These are phyloP conservation scores for Vollenhovia emeryi DNA, from an alignment of 1,140 invertebrate species.

Conservation along the genomic window DNA sequence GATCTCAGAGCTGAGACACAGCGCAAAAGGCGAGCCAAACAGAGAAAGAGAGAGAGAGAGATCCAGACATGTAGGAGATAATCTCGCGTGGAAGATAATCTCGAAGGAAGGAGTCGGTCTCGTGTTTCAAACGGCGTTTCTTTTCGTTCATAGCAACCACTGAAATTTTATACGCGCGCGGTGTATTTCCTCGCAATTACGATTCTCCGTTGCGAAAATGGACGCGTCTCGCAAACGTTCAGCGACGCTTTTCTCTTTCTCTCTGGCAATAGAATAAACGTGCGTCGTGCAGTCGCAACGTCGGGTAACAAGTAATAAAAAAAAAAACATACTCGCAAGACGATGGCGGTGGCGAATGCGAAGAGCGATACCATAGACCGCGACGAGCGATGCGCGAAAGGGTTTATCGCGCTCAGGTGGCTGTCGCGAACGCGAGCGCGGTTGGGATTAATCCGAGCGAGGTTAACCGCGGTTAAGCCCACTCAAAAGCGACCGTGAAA, in stretches of 20 bases:
- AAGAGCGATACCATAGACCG: constrained; percentile 37
- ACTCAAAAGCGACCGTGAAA: constrained; percentile 74
- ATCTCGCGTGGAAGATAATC: constrained; percentile 48
- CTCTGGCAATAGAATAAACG: constrained; percentile 32
- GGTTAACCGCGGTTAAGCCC: constrained; percentile 74
- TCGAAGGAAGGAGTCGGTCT: constrained; percentile 50
- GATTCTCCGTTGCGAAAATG: constrained; percentile 59
- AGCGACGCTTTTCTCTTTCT: neutral
- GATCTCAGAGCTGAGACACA: constrained; percentile 47
- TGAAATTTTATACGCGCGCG: constrained; percentile 58
- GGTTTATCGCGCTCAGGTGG: constrained; percentile 69
- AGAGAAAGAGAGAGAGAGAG: constrained; percentile 42
- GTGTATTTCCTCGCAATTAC: constrained; percentile 58
- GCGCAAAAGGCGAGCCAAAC: constrained; percentile 23
- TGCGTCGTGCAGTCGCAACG: constrained; percentile 19
- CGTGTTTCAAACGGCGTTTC: constrained; percentile 53
- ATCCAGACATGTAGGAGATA: constrained; percentile 48
- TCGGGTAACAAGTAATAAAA: neutral
- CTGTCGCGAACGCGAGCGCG: constrained; percentile 56
- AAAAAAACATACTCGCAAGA: constrained; percentile 32
- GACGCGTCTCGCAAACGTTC: constrained; percentile 38
- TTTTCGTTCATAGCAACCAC: constrained; percentile 29
- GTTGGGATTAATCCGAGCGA: constrained; percentile 79
- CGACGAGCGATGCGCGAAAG: constrained; percentile 66
- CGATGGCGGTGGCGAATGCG: constrained; percentile 23